Conservation (phyloP, 2,888 invertebrate genomes). For the Anoncus sp. region DNA sequence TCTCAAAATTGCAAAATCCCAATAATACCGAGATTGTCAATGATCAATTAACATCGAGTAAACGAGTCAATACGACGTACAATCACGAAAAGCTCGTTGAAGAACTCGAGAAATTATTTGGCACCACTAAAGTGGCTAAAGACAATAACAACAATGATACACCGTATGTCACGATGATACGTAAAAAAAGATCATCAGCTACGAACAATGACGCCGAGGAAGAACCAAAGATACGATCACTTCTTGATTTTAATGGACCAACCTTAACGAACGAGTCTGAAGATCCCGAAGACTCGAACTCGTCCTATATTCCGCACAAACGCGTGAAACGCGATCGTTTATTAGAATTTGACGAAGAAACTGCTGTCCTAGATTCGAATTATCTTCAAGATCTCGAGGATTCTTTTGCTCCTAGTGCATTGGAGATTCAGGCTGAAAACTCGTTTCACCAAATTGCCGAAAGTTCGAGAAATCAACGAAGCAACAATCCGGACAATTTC, state of each 20-base stretch:
- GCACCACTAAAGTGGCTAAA: conserved; percentile 12
- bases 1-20: background rate
- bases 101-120: conserved; percentile 50
- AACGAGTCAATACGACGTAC: background rate
- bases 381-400: conserved; percentile 55
- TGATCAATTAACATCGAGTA: background rate
- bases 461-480: too few species aligned
- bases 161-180: conserved; percentile 35
- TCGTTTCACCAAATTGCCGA: background rate
- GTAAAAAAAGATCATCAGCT: conserved; percentile 33
- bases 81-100: conserved; percentile 2
- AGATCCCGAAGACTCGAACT: conserved; percentile 25
- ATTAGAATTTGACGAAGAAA: conserved; percentile 32
- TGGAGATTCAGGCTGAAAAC: conserved; percentile 40
- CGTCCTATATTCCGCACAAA: conserved; percentile 29
- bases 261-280: conserved; percentile 46
- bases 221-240: conserved; percentile 32
- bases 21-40: background rate
- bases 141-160: conserved; percentile 3
- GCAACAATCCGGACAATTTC: background rate
- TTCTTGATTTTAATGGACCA: conserved; percentile 57
- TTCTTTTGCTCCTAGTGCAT: conserved; percentile 53
- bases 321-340: conserved; percentile 62
- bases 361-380: conserved; percentile 31
- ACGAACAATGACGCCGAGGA: conserved; percentile 4